A percentile compares a stretch with the other conserved stretches of the same genome.
phyloP scores from a whole-genome alignment of 1,140 invertebrate species.

The Potamilus streckersoni region DNA sequence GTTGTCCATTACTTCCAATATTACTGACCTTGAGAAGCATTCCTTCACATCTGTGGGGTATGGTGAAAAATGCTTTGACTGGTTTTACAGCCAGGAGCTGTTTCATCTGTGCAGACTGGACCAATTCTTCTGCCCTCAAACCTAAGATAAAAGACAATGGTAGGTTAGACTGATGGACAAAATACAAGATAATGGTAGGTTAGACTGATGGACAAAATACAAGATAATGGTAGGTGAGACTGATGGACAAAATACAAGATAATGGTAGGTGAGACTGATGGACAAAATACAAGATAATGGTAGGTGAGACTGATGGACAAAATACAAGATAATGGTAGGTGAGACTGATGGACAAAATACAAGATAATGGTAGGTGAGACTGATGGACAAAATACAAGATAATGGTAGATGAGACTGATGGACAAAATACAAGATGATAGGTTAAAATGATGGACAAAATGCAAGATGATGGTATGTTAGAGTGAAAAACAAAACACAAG shows the following conservation, averaged over 20 bases:
- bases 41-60: constrained; percentile 75
- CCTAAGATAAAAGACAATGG: constrained; percentile 65
- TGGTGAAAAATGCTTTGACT: constrained; percentile 72
- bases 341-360: too few species aligned
- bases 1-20: neutral
- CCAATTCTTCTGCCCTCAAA: constrained; percentile 75
- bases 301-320: neutral
- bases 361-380: too few species aligned
- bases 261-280: neutral
- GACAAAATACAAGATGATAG: too few species aligned
- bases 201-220: constrained; percentile 20
- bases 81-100: constrained; percentile 77
- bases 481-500: too few species aligned
- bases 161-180: constrained; percentile 11
- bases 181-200: constrained; percentile 5
- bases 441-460: too few species aligned
- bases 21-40: constrained; percentile 71
- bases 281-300: constrained; percentile 3
- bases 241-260: constrained; percentile 23
- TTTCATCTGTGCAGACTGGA: constrained; percentile 74
- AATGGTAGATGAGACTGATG: too few species aligned
- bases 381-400: too few species aligned
- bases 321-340: too few species aligned
- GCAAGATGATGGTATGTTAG: too few species aligned
- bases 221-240: neutral